These are phyloP conservation scores for Alcedo quadribrachys DNA, from an alignment of 2,797 vertebrate species.

Conservation along the genomic window DNA sequence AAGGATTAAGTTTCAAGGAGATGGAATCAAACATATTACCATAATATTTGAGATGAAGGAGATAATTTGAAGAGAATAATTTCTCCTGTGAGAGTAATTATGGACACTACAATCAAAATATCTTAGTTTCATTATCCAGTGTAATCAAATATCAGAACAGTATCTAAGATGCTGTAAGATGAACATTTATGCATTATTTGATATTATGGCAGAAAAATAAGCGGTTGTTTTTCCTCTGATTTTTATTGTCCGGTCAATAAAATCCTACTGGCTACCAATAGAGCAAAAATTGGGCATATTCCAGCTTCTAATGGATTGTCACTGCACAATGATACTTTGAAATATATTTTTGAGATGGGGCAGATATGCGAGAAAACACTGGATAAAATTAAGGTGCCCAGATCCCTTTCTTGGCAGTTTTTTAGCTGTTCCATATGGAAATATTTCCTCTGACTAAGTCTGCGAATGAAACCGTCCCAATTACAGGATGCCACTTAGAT, in stretches of 20 bases:
- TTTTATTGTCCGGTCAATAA: background rate
- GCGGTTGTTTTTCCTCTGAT: background rate
- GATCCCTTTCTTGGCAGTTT: background rate
- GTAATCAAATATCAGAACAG: background rate
- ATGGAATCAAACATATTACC: background rate
- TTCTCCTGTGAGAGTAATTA: background rate
- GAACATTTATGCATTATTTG: background rate
- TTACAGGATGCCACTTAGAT: background rate
- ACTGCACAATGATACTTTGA: background rate
- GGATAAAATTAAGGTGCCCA: background rate
- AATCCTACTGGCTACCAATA: background rate
- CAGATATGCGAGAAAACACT: background rate
- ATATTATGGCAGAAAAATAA: background rate
- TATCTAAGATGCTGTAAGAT: background rate
- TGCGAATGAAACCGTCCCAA: background rate
- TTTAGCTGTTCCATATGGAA: background rate
- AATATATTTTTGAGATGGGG: background rate
- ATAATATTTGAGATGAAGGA: background rate
- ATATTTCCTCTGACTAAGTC: background rate
- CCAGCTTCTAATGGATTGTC: background rate
- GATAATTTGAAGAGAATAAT: background rate
- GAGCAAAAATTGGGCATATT: background rate
- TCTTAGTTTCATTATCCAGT: background rate
- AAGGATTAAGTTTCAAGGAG: background rate
- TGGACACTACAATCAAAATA: background rate